Base-by-base conservation (phyloP, 2,888 invertebrate species). In the Clivina fossor region DNA sequence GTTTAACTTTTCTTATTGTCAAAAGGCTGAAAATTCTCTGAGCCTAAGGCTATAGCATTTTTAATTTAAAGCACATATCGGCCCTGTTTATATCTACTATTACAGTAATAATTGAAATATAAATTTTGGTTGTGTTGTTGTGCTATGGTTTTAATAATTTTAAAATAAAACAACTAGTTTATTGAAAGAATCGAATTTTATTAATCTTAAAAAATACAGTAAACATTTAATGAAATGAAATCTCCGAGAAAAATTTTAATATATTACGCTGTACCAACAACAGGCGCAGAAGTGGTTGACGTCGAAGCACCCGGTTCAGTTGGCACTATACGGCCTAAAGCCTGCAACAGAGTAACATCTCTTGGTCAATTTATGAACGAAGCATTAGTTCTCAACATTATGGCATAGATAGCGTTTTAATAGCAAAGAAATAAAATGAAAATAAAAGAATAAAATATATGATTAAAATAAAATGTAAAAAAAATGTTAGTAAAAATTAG, bases 141-240 rank as follows among this genome's bases (percentile, higher is more conserved):
- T n/a, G n/a, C n/a, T n/a, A n/a, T n/a, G n/a, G n/a, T n/a, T n/a
- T n/a, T n/a, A n/a, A n/a, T n/a, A n/a, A n/a, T n/a, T n/a, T n/a
- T 33, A 33, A 33, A 33, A 33, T 33, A 33, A 33, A n/a, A n/a
- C 4, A 33, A 11, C n/a, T 9, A 11, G 11, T 7, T 8, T 33
- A 8, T 33, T n/a, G 13, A 4, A 47, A 47, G 20, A 32, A 47
- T 19, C 13, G 47, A 18, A 33, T 47, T n/a, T 47, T 47, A 47
- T 33, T 47, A 11, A 33, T 13, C 47, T 47, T 47, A 47, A 47
- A 47, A 33, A 47, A 18, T 47, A 47, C 47, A 47, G 15, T 47
- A 44, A 44, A 28, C 32, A n/a, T 44, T 28, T 44, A 22, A 22
- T 47, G 18, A 47, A n/a, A n/a, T n/a, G n/a, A n/a, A n/a, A n/a